A percentile compares a stretch with the other conserved stretches of the same genome.
Conservation (phyloP, 2,797 vertebrate genomes). For the Scarus forsteni region DNA sequence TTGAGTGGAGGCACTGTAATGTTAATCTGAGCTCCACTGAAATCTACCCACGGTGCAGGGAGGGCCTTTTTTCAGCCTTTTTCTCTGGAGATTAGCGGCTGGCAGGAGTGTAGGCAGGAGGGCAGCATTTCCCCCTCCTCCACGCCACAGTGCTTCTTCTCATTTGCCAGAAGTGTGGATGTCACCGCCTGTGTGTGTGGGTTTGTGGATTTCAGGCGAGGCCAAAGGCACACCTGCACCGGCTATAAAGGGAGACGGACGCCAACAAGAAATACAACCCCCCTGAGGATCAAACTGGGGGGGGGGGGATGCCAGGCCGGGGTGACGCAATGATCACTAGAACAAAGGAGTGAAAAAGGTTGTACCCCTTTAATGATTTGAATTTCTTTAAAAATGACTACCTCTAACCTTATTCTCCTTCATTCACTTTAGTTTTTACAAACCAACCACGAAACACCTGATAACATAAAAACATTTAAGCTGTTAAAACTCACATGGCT, state of each 20-base stretch:
- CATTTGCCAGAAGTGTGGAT: constrained; percentile 44
- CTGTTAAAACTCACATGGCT: no score
- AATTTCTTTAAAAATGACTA: no score
- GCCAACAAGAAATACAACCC: constrained; percentile 51
- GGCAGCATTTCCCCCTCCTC: constrained; percentile 26
- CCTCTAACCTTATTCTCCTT: no score
- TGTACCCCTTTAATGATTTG: not conserved
- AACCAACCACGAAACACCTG: no score
- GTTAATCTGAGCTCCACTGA: constrained; percentile 13
- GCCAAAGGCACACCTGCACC: constrained; percentile 52
- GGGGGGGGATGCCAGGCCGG: not conserved
- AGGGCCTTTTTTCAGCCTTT: constrained; percentile 29
- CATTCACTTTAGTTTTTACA: no score
- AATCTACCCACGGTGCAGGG: constrained; percentile 12
- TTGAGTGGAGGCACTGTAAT: constrained; percentile 7
- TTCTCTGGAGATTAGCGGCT: constrained; percentile 50
- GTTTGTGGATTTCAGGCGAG: constrained; percentile 1
- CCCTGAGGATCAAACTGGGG: not conserved
- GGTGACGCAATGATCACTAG: constrained; percentile 18
- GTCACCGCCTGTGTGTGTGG: constrained; percentile 17
- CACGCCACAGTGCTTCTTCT: constrained; percentile 8
- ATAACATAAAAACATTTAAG: no score
- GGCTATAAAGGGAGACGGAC: constrained; percentile 49
- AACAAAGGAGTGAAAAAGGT: constrained; percentile 6
- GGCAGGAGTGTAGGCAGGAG: constrained; percentile 28